Evolutionary conservation across 1,140 invertebrate genomes (phyloP).

Genomic region (Drosophila equinoxialis): DNA sequence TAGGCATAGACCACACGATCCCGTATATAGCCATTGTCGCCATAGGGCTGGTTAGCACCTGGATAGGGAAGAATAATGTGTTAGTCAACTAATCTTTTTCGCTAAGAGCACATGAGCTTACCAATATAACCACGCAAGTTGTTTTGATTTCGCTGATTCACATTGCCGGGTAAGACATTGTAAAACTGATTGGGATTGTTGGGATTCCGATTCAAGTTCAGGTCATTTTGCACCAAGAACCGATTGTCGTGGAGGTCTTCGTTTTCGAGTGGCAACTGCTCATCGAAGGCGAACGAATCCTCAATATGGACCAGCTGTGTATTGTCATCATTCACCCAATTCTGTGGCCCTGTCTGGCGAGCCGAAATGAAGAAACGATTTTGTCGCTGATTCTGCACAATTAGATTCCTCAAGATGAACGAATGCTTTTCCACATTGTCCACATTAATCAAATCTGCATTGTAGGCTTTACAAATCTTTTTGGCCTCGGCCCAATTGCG

Average conservation of each 20-base stretch:
- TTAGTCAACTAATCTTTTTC: not conserved
- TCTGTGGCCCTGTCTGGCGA: conserved; percentile 88
- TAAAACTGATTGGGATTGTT: conserved; percentile 80
- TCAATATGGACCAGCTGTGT: conserved; percentile 90
- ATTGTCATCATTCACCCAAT: conserved; percentile 94
- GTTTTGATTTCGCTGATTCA: conserved; percentile 74
- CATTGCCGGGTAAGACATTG: conserved; percentile 82
- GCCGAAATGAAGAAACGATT: conserved; percentile 93
- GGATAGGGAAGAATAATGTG: too few relatives aligned
- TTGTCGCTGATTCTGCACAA: conserved; percentile 92
- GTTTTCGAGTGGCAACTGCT: conserved; percentile 65
- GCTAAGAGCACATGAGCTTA: conserved; percentile 1
- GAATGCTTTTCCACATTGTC: conserved; percentile 93
- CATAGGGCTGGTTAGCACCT: conserved; percentile 70
- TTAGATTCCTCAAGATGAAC: conserved; percentile 91
- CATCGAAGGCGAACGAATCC: conserved; percentile 89
- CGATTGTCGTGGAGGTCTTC: conserved; percentile 79
- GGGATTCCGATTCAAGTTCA: conserved; percentile 65
- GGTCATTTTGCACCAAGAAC: conserved; percentile 71
- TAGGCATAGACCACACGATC: conserved; percentile 88
- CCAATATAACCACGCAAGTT: conserved; percentile 73
- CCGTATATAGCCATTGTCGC: conserved; percentile 65
- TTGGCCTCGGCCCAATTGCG: conserved; percentile 90
- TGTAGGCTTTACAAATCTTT: conserved; percentile 91
- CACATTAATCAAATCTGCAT: conserved; percentile 91